Evolutionary conservation across 2,113 vertebrate genomes (phyloP).

Genomic region (Heterochromis multidens): DNA sequence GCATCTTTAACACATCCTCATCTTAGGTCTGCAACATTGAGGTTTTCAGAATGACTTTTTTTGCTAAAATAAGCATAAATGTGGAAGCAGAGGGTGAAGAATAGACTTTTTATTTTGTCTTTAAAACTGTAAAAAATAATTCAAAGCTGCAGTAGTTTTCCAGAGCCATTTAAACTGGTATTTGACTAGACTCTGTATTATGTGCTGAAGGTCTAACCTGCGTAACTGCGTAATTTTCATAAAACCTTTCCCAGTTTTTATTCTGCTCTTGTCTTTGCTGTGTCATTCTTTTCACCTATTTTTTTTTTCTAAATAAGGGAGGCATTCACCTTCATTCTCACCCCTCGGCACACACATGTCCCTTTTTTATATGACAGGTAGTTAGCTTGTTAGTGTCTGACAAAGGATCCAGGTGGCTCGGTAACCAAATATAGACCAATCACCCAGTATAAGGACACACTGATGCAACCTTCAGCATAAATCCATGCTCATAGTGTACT

Average conservation of each 20-base stretch:
- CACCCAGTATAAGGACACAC: conserved; percentile 1
- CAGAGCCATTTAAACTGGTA: neutral
- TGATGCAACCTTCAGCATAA: conserved; percentile 9
- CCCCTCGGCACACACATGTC: neutral
- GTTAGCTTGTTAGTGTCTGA: conserved; percentile 32
- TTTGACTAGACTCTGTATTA: neutral
- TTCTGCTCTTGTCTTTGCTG: neutral
- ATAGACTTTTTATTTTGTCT: neutral
- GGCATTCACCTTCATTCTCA: neutral
- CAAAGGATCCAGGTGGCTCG: neutral
- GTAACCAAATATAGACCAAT: conserved; percentile 44
- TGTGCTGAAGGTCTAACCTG: neutral
- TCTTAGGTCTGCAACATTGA: neutral
- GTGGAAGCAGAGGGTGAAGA: neutral
- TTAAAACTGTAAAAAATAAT: neutral
- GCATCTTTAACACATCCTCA: no score
- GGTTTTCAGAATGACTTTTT: neutral
- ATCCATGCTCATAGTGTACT: neutral
- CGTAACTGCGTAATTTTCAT: neutral
- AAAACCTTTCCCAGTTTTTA: neutral
- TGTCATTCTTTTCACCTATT: neutral
- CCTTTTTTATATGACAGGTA: conserved; percentile 19
- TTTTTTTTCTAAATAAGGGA: neutral
- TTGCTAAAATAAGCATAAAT: neutral
- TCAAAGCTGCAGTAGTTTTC: neutral